phyloP scores from a whole-genome alignment of 1,140 invertebrate genomes.

The Nasonia giraulti region DNA sequence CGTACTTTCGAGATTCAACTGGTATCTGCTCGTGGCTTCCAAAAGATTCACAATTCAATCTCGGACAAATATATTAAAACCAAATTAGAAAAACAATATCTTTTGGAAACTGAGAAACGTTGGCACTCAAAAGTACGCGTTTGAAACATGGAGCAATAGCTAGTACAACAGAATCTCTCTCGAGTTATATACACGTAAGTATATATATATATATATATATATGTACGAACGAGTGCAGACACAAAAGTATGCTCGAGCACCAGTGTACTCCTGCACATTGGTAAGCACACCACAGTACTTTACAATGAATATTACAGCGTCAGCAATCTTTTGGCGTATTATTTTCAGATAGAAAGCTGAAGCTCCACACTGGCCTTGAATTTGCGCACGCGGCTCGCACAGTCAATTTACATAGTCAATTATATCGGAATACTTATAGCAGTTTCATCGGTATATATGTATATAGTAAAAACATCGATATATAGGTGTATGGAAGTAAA shows the following conservation, averaged over 20 bases:
- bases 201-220: slow-evolving; percentile 56
- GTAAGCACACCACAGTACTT: slow-evolving; percentile 70
- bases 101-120: neutral
- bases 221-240: slow-evolving; percentile 64
- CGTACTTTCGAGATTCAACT: slow-evolving; percentile 10
- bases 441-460: neutral
- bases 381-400: slow-evolving; percentile 30
- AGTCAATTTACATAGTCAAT: slow-evolving; percentile 6
- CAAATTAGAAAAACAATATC: too few relatives aligned
- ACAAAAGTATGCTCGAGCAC: slow-evolving; percentile 65
- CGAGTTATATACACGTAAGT: slow-evolving; percentile 51
- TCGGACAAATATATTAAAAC: neutral
- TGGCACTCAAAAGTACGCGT: neutral
- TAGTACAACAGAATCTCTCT: slow-evolving; percentile 70
- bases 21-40: neutral
- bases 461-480: neutral
- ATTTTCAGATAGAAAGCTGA: slow-evolving; percentile 56
- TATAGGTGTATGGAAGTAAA: neutral
- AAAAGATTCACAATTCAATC: neutral
- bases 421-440: neutral
- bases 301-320: slow-evolving; percentile 64
- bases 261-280: slow-evolving; percentile 68
- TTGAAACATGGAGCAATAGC: slow-evolving; percentile 63
- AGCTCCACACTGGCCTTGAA: slow-evolving; percentile 49
- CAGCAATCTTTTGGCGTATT: slow-evolving; percentile 58